A percentile compares a stretch with the other conserved stretches of the same genome.
Evolutionary conservation across 2,888 invertebrate species (phyloP).

Genomic region (Eupithecia tripunctaria): DNA sequence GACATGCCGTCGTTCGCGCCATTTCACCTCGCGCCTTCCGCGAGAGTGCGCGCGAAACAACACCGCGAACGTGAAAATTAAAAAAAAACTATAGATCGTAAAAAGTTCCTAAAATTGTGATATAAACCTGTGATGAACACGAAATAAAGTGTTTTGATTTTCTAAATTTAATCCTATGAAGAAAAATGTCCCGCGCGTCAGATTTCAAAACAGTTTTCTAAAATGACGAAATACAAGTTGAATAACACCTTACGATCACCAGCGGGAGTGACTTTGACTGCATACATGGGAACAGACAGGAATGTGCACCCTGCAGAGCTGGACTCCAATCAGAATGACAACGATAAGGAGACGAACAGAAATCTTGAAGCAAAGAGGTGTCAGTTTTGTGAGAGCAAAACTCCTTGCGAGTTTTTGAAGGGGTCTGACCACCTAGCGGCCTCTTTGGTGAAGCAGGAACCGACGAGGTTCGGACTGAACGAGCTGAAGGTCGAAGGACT

Average conservation of each 20-base stretch:
- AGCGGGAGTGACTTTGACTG: conserved; percentile 77
- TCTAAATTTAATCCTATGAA: conserved; percentile 36
- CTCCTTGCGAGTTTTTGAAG: conserved; percentile 63
- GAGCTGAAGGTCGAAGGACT: conserved; percentile 73
- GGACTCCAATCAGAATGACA: conserved; percentile 70
- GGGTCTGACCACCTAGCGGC: conserved; percentile 65
- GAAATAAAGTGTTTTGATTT: conserved; percentile 52
- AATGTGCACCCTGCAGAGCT: conserved; percentile 48
- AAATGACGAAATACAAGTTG: conserved; percentile 85
- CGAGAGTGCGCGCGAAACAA: conserved; percentile 31
- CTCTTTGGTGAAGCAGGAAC: conserved; percentile 65
- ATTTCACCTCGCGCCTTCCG: conserved; percentile 41
- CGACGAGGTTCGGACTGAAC: conserved; percentile 70
- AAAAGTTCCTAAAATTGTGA: conserved; percentile 45
- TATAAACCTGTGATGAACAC: conserved; percentile 44
- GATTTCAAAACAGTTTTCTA: conserved; percentile 70
- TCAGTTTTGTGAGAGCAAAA: conserved; percentile 61
- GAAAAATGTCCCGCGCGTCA: conserved; percentile 73
- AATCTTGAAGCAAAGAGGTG: conserved; percentile 63
- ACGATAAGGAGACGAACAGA: conserved; percentile 62
- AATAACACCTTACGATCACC: conserved; percentile 73
- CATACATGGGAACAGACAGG: conserved; percentile 69
- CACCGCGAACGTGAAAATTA: conserved; percentile 14
- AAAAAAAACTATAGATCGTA: conserved; percentile 7
- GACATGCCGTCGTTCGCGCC: conserved; percentile 41